Percentiles rank a stretch among this genome's conserved stretches.
These are phyloP conservation scores for Numenius phaeopus DNA, from an alignment of 2,797 vertebrate genomes.

Conservation along the genomic window DNA sequence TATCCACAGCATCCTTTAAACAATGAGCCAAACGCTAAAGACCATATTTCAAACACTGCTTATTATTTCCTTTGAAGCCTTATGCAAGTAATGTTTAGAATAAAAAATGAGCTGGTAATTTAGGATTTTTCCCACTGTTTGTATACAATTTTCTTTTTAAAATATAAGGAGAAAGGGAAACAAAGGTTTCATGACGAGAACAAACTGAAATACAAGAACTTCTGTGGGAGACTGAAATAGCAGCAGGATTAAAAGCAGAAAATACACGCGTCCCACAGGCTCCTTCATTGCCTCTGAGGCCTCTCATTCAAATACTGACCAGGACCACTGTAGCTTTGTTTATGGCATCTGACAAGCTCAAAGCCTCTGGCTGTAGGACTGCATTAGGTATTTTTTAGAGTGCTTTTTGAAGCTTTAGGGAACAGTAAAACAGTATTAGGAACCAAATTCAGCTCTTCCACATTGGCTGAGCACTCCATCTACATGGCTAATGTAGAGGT, in stretches of 20 bases:
- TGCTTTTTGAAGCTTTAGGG: neutral
- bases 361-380: slow-evolving; percentile 3
- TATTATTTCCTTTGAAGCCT: slow-evolving; percentile 41
- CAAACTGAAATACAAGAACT: slow-evolving; percentile 35
- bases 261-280: neutral
- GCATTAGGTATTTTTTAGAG: neutral
- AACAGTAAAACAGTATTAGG: neutral
- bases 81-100: neutral
- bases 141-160: slow-evolving; percentile 8
- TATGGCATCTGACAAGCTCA: slow-evolving; percentile 28
- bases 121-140: slow-evolving; percentile 7
- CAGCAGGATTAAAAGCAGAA: slow-evolving; percentile 36
- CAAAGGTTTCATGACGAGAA: slow-evolving; percentile 17
- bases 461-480: neutral
- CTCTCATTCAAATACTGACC: neutral
- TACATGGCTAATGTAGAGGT: neutral
- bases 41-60: neutral
- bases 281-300: slow-evolving; percentile 14
- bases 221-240: slow-evolving; percentile 22
- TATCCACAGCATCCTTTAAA: neutral
- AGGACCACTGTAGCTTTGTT: slow-evolving; percentile 10
- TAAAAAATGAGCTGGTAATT: slow-evolving; percentile 30
- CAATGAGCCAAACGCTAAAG: neutral
- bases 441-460: neutral
- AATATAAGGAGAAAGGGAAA: slow-evolving; percentile 32